phyloP scores from a whole-genome alignment of 2,113 vertebrate species.

The Semicossyphus pulcher region DNA sequence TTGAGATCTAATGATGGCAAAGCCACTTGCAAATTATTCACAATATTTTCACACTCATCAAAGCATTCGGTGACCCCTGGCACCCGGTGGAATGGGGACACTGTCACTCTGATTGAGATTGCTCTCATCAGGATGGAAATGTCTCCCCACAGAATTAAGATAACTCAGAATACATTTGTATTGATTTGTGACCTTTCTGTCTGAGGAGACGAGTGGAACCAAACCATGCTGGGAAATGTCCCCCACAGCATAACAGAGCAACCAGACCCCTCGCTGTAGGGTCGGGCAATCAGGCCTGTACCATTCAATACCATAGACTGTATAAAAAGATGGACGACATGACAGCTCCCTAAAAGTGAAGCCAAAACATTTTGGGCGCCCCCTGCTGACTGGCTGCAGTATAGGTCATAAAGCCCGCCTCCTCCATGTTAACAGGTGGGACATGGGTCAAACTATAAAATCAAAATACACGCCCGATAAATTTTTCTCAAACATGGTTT shows the following conservation, averaged over 20 bases:
- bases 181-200: neutral
- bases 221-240: neutral
- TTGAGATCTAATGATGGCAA: no score
- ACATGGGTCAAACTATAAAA: no score
- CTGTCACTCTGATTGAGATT: neutral
- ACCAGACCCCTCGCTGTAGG: neutral
- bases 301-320: neutral
- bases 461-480: no score
- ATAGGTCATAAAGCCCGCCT: no score
- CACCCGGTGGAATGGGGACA: neutral
- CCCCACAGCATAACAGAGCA: neutral
- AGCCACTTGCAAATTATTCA: neutral
- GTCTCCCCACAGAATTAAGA: neutral
- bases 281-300: neutral
- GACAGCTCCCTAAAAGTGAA: no score
- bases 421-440: no score
- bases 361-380: no score
- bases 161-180: neutral
- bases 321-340: no score
- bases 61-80: neutral
- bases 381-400: no score
- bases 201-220: neutral
- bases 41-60: neutral
- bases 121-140: conserved; percentile 7
- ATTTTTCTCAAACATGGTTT: no score